Evolutionary conservation across 2,888 invertebrate species (phyloP), one percentile per base, ranked within the genome.

Genomic region (Noctua janthina): DNA sequence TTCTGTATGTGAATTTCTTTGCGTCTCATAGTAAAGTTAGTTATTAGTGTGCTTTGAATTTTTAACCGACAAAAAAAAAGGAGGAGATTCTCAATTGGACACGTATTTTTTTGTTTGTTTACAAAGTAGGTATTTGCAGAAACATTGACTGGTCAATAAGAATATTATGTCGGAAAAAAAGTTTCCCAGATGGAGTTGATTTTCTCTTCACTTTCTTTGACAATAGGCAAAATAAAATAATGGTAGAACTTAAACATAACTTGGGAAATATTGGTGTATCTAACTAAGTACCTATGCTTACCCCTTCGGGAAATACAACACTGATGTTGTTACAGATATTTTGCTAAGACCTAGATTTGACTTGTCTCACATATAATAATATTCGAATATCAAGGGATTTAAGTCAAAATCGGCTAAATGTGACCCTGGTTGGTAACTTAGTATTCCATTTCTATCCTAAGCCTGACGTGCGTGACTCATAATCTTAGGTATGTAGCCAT

Each of bases 391-490:
- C 8, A 29, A 39, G 11, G 11, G 20, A 49, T 49, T 10, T 20
- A 62, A 11, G n/a, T 39, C 6, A 46, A 64, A 51, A 54, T 68
- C n/a, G 46, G n/a, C 46, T 68, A 43, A 43, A 43, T 67, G n/a
- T 46, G 23, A 39, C 29, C 39, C n/a, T 73, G 20, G 46, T 80
- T 80, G 46, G 11, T 20, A 72, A 23, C 59, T 3, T 5, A 8
- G 1, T 68, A 68, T 46, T 68, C 46, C n/a, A 46, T 68, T 23
- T 66, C 13, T 43, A 49, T 39, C 23, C n/a, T n/a, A 59, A 39
- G n/a, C 20, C n/a, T 49, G 29, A 43, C 20, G 17, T 39, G 66
- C 13, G 15, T 83, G 79, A 84, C 43, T 78, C 69, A 74, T 66
- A 64, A 70, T 74, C 64, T 46, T 46, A 70, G 73, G 56, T 66